Evolutionary conservation across 2,113 vertebrate species (phyloP).

Genomic region (Anthoscopus minutus): DNA sequence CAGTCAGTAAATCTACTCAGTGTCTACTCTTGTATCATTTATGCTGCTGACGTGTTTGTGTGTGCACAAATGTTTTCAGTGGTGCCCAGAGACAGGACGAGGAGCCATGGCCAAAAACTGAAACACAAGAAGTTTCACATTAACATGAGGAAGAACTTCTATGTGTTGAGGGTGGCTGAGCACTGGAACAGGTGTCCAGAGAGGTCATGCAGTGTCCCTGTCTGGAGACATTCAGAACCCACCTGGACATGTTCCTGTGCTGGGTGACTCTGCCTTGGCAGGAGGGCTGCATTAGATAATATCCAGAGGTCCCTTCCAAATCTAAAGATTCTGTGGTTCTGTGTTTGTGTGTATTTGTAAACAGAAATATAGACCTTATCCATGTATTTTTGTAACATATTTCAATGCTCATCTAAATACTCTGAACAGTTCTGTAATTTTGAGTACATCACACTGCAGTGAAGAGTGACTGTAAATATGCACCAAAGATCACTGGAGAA

Average conservation of each 20-base stretch:
- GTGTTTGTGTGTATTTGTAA: background rate
- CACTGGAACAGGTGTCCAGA: background rate
- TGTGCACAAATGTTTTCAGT: background rate
- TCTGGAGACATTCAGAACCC: background rate
- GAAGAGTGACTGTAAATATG: background rate
- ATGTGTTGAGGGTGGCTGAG: background rate
- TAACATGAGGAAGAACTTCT: background rate
- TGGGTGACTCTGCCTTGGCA: background rate
- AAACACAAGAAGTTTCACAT: background rate
- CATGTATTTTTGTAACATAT: background rate
- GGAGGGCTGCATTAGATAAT: rapidly evolving
- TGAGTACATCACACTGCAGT: background rate
- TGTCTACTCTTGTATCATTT: background rate
- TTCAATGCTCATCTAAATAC: background rate
- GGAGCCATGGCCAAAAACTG: background rate
- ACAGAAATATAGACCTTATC: background rate
- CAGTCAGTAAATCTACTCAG: background rate
- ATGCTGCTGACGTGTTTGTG: background rate
- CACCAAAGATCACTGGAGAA: background rate
- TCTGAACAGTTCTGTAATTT: background rate
- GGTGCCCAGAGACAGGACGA: background rate
- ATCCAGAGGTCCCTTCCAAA: background rate
- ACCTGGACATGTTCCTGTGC: background rate
- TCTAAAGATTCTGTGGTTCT: background rate
- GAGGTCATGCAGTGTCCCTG: rapidly evolving